Conservation (phyloP, 1,140 invertebrate genomes). For the Pachypeltis micranthus region DNA sequence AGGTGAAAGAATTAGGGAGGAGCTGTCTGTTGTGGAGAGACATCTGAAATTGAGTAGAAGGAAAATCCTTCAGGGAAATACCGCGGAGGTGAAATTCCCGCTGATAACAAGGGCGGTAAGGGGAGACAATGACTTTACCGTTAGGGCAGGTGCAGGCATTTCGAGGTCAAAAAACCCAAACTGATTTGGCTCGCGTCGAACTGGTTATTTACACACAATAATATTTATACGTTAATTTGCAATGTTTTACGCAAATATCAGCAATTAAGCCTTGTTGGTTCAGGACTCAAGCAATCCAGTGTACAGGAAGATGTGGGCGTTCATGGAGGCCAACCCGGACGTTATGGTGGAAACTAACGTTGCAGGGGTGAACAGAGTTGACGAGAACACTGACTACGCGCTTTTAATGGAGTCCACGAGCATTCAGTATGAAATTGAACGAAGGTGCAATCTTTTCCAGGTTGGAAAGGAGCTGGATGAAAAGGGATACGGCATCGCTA, state of each 20-base stretch:
- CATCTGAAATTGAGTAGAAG: too few relatives aligned
- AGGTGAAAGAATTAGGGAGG: too few relatives aligned
- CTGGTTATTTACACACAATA: not conserved
- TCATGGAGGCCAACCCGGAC: slow-evolving; percentile 20
- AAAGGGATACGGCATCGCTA: slow-evolving; percentile 80
- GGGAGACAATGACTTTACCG: too few relatives aligned
- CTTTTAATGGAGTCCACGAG: slow-evolving; percentile 56
- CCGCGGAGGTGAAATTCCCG: too few relatives aligned
- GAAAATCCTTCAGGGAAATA: too few relatives aligned
- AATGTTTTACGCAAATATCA: not conserved
- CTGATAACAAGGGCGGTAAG: too few relatives aligned
- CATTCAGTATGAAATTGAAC: slow-evolving; percentile 59
- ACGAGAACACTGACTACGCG: slow-evolving; percentile 52
- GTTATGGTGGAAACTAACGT: slow-evolving; percentile 56
- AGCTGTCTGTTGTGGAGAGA: too few relatives aligned
- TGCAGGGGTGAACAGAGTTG: slow-evolving; percentile 52
- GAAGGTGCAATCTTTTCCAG: slow-evolving; percentile 67
- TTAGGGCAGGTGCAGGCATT: too few relatives aligned
- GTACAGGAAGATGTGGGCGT: slow-evolving; percentile 24
- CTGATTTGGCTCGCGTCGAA: too few relatives aligned
- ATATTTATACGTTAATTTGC: not conserved
- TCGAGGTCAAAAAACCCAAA: too few relatives aligned
- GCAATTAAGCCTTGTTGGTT: too few relatives aligned
- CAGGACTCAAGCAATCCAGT: slow-evolving; percentile 22
- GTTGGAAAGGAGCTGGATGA: slow-evolving; percentile 68